A percentile compares a stretch with the other conserved stretches of the same genome.
Conservation (phyloP, 2,888 invertebrate genomes). For the Helobdella robusta region DNA sequence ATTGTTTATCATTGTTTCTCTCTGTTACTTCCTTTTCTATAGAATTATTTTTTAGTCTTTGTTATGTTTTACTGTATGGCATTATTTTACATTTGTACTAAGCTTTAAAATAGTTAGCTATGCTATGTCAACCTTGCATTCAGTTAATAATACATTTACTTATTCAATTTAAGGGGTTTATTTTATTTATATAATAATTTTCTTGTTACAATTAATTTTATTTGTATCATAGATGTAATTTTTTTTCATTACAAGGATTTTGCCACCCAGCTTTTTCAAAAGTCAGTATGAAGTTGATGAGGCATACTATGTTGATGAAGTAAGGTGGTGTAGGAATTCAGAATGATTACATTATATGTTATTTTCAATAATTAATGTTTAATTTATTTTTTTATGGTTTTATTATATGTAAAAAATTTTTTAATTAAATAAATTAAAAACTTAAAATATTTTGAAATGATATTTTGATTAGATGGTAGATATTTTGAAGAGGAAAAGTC, state of each 20-base stretch:
- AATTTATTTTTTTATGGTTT: not conserved
- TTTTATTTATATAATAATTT: not conserved
- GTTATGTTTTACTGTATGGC: not conserved
- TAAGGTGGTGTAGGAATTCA: constrained; percentile 44
- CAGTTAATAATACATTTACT: not conserved
- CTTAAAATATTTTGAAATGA: constrained; percentile 5
- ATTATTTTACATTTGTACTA: no score
- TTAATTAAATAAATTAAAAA: not conserved
- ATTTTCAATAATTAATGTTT: constrained; percentile 7
- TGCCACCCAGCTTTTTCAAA: constrained; percentile 63
- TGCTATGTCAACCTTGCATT: not conserved
- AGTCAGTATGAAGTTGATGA: constrained; percentile 72
- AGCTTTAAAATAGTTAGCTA: not conserved
- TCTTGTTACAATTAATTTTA: not conserved
- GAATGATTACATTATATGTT: not conserved
- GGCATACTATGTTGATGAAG: constrained; percentile 69
- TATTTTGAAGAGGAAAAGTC: constrained; percentile 55
- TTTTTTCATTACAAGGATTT: no score
- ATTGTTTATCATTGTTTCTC: no score
- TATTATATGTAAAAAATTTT: not conserved
- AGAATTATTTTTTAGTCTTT: constrained; percentile 2
- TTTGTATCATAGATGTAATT: not conserved
- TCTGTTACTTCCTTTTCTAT: not conserved
- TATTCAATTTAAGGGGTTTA: not conserved
- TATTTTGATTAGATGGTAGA: constrained; percentile 25